Percentiles rank a stretch among this genome's conserved stretches.
Evolutionary conservation across 2,113 vertebrate genomes (phyloP).

Genomic region (Dasyornis broadbenti): DNA sequence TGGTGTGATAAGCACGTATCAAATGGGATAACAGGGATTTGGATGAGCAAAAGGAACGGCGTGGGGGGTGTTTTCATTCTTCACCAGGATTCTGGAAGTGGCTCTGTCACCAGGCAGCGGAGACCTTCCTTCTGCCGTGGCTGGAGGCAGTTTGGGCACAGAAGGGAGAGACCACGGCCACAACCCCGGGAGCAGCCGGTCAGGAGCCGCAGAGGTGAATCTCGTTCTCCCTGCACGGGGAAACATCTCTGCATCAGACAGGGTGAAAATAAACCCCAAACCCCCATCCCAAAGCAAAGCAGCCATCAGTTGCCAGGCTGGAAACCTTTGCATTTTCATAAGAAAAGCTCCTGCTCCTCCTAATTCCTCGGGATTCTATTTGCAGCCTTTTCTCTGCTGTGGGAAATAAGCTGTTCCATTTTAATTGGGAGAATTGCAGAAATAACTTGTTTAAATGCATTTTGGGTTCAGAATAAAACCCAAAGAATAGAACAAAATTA

Average conservation of each 20-base stretch:
- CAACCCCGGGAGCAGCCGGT: too few relatives aligned
- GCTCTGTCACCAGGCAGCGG: neutral
- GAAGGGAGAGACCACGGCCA: neutral
- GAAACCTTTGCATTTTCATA: neutral
- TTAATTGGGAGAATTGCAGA: conserved; percentile 11
- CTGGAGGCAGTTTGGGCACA: fast-evolving
- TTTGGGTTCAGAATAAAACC: neutral
- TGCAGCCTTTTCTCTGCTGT: neutral
- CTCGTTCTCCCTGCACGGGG: too few relatives aligned
- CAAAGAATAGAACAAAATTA: neutral
- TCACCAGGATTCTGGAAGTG: neutral
- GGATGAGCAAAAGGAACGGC: fast-evolving
- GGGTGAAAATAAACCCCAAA: neutral
- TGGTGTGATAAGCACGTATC: fast-evolving
- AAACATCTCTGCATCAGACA: neutral
- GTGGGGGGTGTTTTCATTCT: fast-evolving
- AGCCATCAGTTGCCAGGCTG: neutral
- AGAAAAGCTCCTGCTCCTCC: neutral
- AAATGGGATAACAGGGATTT: neutral
- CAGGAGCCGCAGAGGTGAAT: fast-evolving
- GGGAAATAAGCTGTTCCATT: conserved; percentile 48
- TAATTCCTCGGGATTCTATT: neutral
- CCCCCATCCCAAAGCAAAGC: neutral
- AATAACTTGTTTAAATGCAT: neutral
- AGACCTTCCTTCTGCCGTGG: neutral